These are phyloP conservation scores for Bradypus variegatus DNA, from an alignment of 2,797 vertebrate genomes.

Conservation along the genomic window DNA sequence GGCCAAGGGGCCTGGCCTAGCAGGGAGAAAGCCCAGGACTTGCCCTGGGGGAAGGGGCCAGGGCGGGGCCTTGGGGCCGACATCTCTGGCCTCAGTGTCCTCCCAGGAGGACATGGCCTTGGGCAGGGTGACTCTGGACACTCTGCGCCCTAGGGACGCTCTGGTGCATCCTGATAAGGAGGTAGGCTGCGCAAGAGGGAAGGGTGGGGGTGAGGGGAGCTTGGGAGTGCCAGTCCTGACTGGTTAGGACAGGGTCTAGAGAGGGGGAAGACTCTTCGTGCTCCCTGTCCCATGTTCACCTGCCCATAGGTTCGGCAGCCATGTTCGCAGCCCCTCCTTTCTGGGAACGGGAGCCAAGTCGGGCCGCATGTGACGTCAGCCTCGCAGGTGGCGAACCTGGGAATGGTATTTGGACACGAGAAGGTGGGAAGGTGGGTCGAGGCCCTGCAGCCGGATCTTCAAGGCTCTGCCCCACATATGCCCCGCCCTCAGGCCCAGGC, in stretches of 20 bases:
- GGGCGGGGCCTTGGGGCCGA: neutral
- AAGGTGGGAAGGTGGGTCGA: neutral
- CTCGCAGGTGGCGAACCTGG: conserved; percentile 83
- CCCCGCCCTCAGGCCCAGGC: conserved; percentile 69
- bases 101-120: neutral
- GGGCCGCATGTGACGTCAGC: conserved; percentile 80
- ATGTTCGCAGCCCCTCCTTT: conserved; percentile 76
- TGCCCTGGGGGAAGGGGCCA: neutral
- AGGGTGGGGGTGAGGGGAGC: neutral
- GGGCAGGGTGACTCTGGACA: neutral
- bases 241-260: neutral
- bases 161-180: no score
- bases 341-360: conserved; percentile 74
- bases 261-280: neutral
- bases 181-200: neutral
- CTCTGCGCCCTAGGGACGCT: no score
- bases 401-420: neutral
- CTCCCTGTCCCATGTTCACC: conserved; percentile 68
- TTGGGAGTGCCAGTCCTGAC: neutral
- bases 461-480: neutral
- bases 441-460: no score
- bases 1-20: neutral
- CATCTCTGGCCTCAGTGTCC: neutral
- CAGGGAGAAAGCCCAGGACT: fast-evolving
- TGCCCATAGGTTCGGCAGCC: conserved; percentile 80